Conservation (phyloP, 2,888 invertebrate genomes). For the Adelphocoris suturalis region DNA sequence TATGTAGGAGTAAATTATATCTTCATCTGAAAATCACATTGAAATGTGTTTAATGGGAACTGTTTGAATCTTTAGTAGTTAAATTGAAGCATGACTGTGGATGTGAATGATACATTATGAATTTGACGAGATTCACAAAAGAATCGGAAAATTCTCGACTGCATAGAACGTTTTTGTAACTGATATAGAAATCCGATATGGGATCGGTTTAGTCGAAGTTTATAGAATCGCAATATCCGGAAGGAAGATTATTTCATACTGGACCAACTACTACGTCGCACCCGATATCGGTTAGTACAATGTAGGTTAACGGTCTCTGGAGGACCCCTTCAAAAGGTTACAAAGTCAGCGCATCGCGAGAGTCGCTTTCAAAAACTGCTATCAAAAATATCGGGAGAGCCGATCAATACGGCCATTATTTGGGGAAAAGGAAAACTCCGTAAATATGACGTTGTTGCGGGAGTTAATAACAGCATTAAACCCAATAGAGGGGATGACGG, state of each 20-base stretch:
- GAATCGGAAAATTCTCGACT: too few relatives aligned
- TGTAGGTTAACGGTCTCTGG: neutral
- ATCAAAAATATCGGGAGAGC: conserved; percentile 1
- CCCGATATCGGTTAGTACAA: neutral
- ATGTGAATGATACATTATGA: too few relatives aligned
- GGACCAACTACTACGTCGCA: neutral
- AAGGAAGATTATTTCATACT: neutral
- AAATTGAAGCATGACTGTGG: too few relatives aligned
- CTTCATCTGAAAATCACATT: too few relatives aligned
- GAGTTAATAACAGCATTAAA: conserved; percentile 14
- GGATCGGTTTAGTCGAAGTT: too few relatives aligned
- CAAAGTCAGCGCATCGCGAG: neutral
- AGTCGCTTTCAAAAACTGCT: neutral
- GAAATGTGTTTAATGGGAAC: too few relatives aligned
- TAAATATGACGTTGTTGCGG: conserved; percentile 20
- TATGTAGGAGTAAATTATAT: too few relatives aligned
- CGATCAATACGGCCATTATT: conserved; percentile 17
- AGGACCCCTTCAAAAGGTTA: neutral
- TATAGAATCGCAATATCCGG: too few relatives aligned
- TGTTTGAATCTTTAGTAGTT: too few relatives aligned
- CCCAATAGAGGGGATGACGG: neutral
- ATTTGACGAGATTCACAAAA: too few relatives aligned
- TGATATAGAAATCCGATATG: too few relatives aligned
- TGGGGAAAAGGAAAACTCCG: neutral
- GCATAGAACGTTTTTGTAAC: too few relatives aligned